Conservation (phyloP, 2,113 vertebrate species). For the Ramphastos sulfuratus region DNA sequence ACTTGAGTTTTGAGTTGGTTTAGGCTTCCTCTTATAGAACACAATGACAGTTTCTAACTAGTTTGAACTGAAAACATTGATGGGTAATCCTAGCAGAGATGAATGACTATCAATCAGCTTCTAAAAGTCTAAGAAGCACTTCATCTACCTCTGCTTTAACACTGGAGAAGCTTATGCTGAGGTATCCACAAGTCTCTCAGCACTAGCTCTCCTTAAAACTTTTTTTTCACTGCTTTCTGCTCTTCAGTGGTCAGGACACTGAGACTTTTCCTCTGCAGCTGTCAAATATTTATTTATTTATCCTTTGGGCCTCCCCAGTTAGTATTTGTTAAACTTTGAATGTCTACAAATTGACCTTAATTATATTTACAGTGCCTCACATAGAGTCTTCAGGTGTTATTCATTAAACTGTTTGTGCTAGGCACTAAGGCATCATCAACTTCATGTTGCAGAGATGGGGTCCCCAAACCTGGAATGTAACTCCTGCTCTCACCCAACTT, state of each 20-base stretch:
- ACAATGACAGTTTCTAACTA: not conserved
- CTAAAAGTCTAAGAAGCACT: not conserved
- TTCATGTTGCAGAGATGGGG: fast-evolving
- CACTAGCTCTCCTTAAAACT: not conserved
- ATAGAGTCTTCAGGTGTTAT: not conserved
- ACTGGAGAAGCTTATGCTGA: not conserved
- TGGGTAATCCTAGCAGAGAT: not conserved
- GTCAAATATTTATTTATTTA: not conserved
- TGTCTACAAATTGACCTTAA: not conserved
- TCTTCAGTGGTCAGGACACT: not conserved
- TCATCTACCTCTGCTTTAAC: not conserved
- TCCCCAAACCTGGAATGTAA: not conserved
- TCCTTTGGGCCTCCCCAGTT: not conserved
- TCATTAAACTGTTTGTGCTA: not conserved
- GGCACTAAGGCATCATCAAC: not conserved
- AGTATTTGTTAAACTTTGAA: not conserved
- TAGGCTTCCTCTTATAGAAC: not conserved
- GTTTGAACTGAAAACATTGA: not conserved
- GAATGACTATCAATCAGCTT: not conserved
- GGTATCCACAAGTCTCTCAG: not conserved
- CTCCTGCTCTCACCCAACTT: not conserved
- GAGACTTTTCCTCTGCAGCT: not conserved
- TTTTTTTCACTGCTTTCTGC: not conserved
- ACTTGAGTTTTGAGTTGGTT: not conserved
- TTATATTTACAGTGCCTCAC: not conserved